Evolutionary conservation across 1,140 invertebrate species (phyloP).

Genomic region (Drosophila nigrodunni): DNA sequence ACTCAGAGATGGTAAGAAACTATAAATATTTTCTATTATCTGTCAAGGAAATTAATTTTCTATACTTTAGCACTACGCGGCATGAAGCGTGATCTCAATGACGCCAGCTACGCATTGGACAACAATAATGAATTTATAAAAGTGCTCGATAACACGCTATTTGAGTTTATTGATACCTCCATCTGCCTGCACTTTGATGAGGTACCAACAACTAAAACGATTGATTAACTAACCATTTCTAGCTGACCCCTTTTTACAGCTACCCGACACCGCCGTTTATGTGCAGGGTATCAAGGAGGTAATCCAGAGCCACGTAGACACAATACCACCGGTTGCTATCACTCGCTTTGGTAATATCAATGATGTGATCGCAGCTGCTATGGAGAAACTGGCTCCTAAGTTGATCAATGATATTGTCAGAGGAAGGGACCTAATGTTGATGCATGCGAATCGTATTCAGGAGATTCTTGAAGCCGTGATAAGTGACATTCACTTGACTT

Average conservation of each 20-base stretch:
- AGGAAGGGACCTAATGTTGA: slow-evolving; percentile 21
- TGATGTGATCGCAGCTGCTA: neutral
- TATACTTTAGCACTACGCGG: slow-evolving; percentile 86
- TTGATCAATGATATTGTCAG: slow-evolving; percentile 22
- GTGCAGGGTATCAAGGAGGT: slow-evolving; percentile 21
- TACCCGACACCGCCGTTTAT: slow-evolving; percentile 26
- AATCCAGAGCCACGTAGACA: neutral
- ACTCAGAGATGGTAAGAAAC: slow-evolving; percentile 87
- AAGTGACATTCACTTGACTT: slow-evolving; percentile 44
- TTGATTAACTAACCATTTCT: neutral
- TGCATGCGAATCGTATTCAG: slow-evolving; percentile 20
- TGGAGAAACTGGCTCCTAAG: neutral
- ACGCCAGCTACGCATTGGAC: neutral
- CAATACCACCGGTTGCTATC: slow-evolving; percentile 18
- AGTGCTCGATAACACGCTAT: slow-evolving; percentile 87
- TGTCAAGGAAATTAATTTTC: slow-evolving; percentile 10
- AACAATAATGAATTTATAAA: neutral
- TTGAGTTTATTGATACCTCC: slow-evolving; percentile 85
- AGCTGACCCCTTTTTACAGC: slow-evolving; percentile 16
- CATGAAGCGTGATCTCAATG: slow-evolving; percentile 87
- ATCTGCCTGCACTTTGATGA: slow-evolving; percentile 55
- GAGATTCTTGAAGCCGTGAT: slow-evolving; percentile 43
- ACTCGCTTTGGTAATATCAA: slow-evolving; percentile 2
- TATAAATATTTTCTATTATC: neutral
- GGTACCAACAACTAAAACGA: slow-evolving; percentile 1